A percentile compares a stretch with the other conserved stretches of the same genome.
These are phyloP conservation scores for Abramis brama DNA, from an alignment of 2,113 vertebrate genomes.

Conservation along the genomic window DNA sequence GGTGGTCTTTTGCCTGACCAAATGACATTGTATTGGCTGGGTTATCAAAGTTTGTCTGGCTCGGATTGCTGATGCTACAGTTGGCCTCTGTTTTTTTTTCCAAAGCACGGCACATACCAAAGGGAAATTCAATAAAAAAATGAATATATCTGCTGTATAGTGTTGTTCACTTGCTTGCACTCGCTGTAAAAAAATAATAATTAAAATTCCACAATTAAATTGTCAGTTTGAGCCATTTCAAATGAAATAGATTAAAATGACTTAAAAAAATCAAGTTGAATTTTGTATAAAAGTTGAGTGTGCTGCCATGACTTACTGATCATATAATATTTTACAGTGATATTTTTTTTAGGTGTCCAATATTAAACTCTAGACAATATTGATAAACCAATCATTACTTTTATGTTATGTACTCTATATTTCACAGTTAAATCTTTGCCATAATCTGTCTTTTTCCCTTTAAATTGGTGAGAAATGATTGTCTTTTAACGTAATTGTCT, in stretches of 20 bases:
- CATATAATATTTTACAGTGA: too few relatives aligned
- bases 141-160: neutral
- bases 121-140: neutral
- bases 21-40: constrained; percentile 17
- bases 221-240: too few relatives aligned
- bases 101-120: neutral
- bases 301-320: too few relatives aligned
- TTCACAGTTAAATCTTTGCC: neutral
- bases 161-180: too few relatives aligned
- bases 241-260: too few relatives aligned
- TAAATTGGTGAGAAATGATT: neutral
- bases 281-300: too few relatives aligned
- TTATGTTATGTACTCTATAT: neutral
- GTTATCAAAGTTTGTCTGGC: constrained; percentile 49
- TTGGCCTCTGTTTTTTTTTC: neutral
- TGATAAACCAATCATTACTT: neutral
- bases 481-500: too few relatives aligned
- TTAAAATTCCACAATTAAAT: too few relatives aligned
- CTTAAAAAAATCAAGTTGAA: too few relatives aligned
- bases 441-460: neutral
- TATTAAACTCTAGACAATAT: neutral
- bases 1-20: neutral
- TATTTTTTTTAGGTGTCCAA: neutral
- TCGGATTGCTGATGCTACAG: constrained; percentile 13
- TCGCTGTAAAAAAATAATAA: too few relatives aligned